Evolutionary conservation across 1,140 invertebrate genomes (phyloP).

Genomic region (Orussus abietinus): DNA sequence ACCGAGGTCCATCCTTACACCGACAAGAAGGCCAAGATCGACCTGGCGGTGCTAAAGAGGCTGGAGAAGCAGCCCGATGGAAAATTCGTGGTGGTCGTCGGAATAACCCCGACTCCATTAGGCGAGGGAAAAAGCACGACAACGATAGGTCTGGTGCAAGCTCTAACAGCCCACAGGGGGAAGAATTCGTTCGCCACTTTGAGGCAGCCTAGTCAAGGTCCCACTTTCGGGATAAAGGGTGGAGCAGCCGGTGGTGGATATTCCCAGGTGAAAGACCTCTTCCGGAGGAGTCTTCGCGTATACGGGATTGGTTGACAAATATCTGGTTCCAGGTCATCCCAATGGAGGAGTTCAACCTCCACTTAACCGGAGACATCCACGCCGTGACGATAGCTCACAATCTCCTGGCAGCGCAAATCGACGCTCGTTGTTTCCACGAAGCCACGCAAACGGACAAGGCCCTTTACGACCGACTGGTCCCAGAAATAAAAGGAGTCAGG

Average conservation of each 20-base stretch:
- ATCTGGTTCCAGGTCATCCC: slow-evolving; percentile 95
- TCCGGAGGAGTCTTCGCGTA: too few relatives aligned
- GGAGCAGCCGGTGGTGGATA: slow-evolving; percentile 95
- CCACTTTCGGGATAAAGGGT: slow-evolving; percentile 98
- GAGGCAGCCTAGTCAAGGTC: slow-evolving; percentile 97
- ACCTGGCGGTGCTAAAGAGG: slow-evolving; percentile 75
- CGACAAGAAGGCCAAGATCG: slow-evolving; percentile 93
- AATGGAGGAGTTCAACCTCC: slow-evolving; percentile 99
- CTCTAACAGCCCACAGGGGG: slow-evolving; percentile 77
- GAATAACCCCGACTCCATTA: slow-evolving; percentile 94
- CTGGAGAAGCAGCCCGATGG: slow-evolving; percentile 69
- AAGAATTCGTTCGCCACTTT: slow-evolving; percentile 92
- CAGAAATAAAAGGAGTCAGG: slow-evolving; percentile 68
- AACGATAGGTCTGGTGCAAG: slow-evolving; percentile 89
- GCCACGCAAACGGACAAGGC: slow-evolving; percentile 81
- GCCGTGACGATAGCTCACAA: slow-evolving; percentile 98
- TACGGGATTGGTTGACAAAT: too few relatives aligned
- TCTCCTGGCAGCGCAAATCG: slow-evolving; percentile 88
- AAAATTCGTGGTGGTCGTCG: slow-evolving; percentile 93
- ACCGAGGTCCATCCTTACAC: slow-evolving; percentile 90
- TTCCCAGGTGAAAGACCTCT: slow-evolving; percentile 55
- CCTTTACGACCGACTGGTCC: slow-evolving; percentile 86
- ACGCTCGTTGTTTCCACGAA: slow-evolving; percentile 96
- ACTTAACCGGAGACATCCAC: slow-evolving; percentile 98
- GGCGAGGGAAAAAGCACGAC: slow-evolving; percentile 98